Base-by-base conservation (phyloP, 2,888 invertebrate genomes). In the Odiellus spinosus region DNA sequence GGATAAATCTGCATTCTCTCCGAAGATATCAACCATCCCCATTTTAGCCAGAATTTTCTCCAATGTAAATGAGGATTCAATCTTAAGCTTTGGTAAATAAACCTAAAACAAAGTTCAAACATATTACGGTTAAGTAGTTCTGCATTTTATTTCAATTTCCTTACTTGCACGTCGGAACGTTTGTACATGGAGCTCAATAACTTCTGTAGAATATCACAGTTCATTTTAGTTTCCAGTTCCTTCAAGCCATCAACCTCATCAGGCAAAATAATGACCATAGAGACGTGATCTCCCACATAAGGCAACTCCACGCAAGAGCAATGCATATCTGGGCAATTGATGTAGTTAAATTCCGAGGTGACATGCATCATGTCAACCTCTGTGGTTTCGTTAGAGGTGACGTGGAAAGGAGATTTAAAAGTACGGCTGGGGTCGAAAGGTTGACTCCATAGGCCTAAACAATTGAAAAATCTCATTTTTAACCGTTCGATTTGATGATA, bases 41-140 rank as follows among this genome's bases (percentile, higher is more conserved):
- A 57, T 55, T 26, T 49, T 54, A 26, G 42, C 45, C 2, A 56
- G 41, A n/a, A 49, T 47, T 11, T 49, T 42, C 12, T 52, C 51
- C 14, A 57, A 43, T 40, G 55, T 55, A 17, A 56, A 53, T 12
- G 46, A 42, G 36, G 54, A 50, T 49, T 57, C 56, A n/a, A 52
- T 42, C 44, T 53, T 53, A 39, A 57, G 55, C 40, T 55, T 55
- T 5, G 38, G 38, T 17, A 36, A 36, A 12, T 14, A 36, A 12
- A 36, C 38, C 14, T 17, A 36, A 14, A 36, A n/a, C n/a, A 26
- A 26, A 26, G 26, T 4, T 26, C n/a, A n/a, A n/a, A n/a, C n/a
- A n/a, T n/a, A n/a, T n/a, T n/a, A n/a, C n/a, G n/a, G n/a, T n/a
- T n/a, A n/a, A n/a, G n/a, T n/a, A n/a, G n/a, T n/a, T n/a, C n/a